Conservation (phyloP, 2,113 vertebrate genomes). For the Megatriorchis doriae region DNA sequence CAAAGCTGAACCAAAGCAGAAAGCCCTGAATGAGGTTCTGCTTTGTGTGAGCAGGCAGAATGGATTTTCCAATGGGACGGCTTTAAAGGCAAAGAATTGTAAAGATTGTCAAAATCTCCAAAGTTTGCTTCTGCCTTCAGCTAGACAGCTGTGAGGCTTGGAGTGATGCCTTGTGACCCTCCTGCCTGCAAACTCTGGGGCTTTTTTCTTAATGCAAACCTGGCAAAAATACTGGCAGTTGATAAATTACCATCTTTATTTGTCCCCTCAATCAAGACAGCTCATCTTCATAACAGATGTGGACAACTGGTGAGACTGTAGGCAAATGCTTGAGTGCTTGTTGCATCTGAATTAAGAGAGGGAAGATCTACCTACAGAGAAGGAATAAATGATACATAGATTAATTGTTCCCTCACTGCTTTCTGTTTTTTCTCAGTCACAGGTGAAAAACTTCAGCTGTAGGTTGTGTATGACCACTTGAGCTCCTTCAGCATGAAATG, state of each 20-base stretch:
- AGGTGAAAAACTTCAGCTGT: not conserved
- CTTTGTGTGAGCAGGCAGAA: not conserved
- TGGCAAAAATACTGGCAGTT: not conserved
- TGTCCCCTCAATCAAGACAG: not conserved
- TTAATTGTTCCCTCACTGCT: not conserved
- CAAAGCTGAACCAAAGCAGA: not conserved
- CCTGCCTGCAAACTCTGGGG: not conserved
- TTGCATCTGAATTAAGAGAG: not conserved
- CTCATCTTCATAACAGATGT: not conserved
- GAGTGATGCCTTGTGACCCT: not conserved
- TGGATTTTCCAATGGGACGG: not conserved
- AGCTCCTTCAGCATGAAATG: not conserved
- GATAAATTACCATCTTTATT: not conserved
- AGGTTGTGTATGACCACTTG: not conserved
- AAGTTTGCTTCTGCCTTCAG: not conserved
- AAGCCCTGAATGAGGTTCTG: not conserved
- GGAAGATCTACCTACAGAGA: not conserved
- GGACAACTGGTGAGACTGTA: not conserved
- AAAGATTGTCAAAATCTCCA: not conserved
- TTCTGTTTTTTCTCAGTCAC: not conserved
- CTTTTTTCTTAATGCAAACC: not conserved
- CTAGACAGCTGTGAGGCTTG: not conserved
- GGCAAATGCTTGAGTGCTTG: not conserved
- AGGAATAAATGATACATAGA: not conserved
- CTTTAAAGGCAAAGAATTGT: not conserved